These are phyloP conservation scores for Delphinapterus leucas DNA, from an alignment of 2,113 vertebrate species.

Conservation along the genomic window DNA sequence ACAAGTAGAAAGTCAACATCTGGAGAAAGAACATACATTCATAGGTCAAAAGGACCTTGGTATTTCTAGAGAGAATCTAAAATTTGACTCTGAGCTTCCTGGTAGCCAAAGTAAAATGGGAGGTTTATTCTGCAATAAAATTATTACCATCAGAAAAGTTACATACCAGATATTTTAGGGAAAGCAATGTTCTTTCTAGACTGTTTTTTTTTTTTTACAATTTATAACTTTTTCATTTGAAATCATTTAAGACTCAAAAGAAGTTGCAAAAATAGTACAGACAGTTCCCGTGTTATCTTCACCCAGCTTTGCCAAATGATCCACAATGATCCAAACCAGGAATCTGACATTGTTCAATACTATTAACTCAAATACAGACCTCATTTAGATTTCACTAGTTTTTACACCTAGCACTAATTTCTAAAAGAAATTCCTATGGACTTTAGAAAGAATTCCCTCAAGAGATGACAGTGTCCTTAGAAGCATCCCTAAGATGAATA, in stretches of 20 bases:
- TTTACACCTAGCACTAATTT: background rate
- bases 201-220: background rate
- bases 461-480: background rate
- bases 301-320: background rate
- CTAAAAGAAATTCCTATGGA: background rate
- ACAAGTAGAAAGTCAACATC: background rate
- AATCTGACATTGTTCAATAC: background rate
- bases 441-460: background rate
- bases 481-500: background rate
- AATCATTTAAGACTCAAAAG: background rate
- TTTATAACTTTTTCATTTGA: background rate
- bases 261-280: background rate
- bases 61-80: slow-evolving; percentile 19
- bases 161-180: background rate
- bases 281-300: background rate
- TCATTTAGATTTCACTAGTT: background rate
- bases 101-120: background rate
- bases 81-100: slow-evolving; percentile 16
- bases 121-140: background rate
- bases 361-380: background rate
- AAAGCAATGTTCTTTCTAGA: background rate
- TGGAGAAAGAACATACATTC: background rate
- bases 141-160: background rate
- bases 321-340: background rate
- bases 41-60: background rate